phyloP scores from a whole-genome alignment of 2,113 vertebrate genomes.

The Cephalopterus ornatus region DNA sequence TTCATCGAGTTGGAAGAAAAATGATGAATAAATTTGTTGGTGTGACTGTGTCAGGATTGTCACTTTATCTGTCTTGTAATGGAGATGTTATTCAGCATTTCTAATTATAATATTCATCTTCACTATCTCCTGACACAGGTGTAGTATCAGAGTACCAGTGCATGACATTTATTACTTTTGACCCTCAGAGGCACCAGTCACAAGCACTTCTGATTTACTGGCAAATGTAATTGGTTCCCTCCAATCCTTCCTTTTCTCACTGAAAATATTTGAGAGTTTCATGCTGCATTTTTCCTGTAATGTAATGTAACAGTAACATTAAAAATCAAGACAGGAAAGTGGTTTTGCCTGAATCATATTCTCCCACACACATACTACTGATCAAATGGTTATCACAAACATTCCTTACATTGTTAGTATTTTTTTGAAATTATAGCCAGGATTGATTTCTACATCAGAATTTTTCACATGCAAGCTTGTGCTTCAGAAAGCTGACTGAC shows the following conservation, averaged over 20 bases:
- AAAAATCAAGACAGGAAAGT: background rate
- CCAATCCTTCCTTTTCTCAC: slow-evolving; percentile 6
- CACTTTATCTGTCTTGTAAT: background rate
- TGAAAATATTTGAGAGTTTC: slow-evolving; percentile 48
- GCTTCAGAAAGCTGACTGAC: background rate
- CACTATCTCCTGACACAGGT: slow-evolving; percentile 24
- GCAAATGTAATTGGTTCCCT: slow-evolving; percentile 40
- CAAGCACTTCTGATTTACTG: slow-evolving; percentile 6
- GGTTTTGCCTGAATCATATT: background rate
- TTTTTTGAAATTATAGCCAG: background rate
- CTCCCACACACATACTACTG: background rate
- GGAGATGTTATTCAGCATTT: slow-evolving; percentile 18
- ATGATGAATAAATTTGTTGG: background rate
- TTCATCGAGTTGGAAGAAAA: background rate
- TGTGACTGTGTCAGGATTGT: background rate
- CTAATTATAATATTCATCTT: slow-evolving; percentile 67
- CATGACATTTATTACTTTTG: slow-evolving; percentile 56
- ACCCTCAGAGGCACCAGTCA: slow-evolving; percentile 28
- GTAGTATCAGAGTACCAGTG: slow-evolving; percentile 1
- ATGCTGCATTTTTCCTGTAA: background rate
- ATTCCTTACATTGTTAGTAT: background rate
- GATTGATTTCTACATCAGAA: background rate
- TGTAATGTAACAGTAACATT: background rate
- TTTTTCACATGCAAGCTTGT: background rate
- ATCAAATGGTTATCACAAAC: background rate